Percentiles rank a stretch among this genome's conserved stretches.
Conservation (phyloP, 2,888 invertebrate genomes). For the Hydropsyche betteni region DNA sequence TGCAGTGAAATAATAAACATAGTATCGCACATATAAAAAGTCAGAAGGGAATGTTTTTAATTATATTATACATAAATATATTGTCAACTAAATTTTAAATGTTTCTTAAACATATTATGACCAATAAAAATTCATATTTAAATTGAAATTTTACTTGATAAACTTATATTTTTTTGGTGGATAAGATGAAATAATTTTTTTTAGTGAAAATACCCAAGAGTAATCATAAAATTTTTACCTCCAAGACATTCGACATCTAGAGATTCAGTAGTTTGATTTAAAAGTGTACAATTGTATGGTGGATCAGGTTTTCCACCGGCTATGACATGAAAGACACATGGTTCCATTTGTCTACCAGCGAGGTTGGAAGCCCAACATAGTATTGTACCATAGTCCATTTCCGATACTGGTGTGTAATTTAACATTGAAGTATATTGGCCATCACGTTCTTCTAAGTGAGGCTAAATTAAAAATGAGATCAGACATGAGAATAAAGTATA, state of each 20-base stretch:
- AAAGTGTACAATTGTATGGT: conserved; percentile 78
- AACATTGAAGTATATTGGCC: conserved; percentile 63
- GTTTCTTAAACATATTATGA: too few species aligned
- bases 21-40: too few species aligned
- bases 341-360: conserved; percentile 76
- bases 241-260: conserved; percentile 77
- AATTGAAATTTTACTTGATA: too few species aligned
- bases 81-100: too few species aligned
- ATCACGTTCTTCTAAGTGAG: conserved; percentile 52
- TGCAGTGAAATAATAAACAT: too few species aligned
- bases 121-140: too few species aligned
- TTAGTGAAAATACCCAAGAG: too few species aligned
- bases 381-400: conserved; percentile 80
- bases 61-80: too few species aligned
- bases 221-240: conserved; percentile 55
- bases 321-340: conserved; percentile 80
- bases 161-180: too few species aligned
- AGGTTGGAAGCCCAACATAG: conserved; percentile 79
- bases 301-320: conserved; percentile 82
- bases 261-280: conserved; percentile 80
- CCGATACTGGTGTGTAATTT: conserved; percentile 69
- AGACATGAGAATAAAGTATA: not conserved
- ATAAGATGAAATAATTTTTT: too few species aligned
- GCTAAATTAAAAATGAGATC: conserved; percentile 35
- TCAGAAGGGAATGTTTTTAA: too few species aligned